These are phyloP conservation scores for Cisticola juncidis DNA, from an alignment of 2,113 vertebrate species.

Conservation along the genomic window DNA sequence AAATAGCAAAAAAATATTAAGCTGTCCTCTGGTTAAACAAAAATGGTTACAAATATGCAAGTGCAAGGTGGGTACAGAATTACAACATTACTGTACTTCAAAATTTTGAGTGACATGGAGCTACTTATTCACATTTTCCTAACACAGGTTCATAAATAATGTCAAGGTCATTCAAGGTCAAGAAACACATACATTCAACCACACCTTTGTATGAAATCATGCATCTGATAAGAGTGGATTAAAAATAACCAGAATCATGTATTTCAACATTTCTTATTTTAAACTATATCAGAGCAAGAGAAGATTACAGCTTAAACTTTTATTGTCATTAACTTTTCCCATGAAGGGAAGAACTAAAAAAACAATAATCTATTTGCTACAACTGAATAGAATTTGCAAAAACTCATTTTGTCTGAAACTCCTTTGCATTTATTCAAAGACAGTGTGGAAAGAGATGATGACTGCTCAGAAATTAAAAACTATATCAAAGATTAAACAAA, in stretches of 20 bases:
- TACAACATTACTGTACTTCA: not conserved
- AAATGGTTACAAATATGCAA: not conserved
- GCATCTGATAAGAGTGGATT: not conserved
- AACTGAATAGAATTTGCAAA: not conserved
- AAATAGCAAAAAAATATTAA: not conserved
- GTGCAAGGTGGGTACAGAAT: not conserved
- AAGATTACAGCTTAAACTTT: not conserved
- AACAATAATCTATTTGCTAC: not conserved
- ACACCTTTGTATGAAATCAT: not conserved
- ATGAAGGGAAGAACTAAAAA: not conserved
- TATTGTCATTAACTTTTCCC: not conserved
- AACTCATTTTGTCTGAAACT: not conserved
- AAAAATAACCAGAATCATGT: not conserved
- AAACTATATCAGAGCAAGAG: not conserved
- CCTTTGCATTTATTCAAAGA: not conserved
- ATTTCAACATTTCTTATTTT: not conserved
- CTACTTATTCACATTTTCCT: not conserved
- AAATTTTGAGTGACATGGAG: not conserved
- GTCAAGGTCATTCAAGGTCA: not conserved
- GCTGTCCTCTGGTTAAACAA: not conserved
- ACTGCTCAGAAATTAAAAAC: not conserved
- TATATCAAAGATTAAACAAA: not conserved
- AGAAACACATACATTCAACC: not conserved
- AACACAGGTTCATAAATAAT: not conserved
- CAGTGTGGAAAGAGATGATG: not conserved